Evolutionary conservation across 2,113 vertebrate species (phyloP).

Genomic region (Galemys pyrenaicus): DNA sequence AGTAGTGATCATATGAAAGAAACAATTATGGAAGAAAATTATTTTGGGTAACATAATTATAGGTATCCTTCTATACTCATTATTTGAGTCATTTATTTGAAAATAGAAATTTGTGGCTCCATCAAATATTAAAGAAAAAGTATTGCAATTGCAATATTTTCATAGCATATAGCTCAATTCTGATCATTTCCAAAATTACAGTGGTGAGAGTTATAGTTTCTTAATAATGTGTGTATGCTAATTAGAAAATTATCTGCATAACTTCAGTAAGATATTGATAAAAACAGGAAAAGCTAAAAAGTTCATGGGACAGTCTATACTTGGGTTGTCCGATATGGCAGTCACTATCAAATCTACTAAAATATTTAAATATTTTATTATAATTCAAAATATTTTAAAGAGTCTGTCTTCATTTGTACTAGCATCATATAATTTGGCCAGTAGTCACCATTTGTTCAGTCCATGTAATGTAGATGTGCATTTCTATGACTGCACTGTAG

Average conservation of each 20-base stretch:
- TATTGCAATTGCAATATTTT: background rate
- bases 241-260: background rate
- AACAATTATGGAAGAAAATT: constrained; percentile 60
- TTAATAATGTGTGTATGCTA: background rate
- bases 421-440: background rate
- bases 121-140: constrained; percentile 34
- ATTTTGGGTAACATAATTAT: constrained; percentile 56
- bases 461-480: background rate
- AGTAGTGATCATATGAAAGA: constrained; percentile 53
- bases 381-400: background rate
- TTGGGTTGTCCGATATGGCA: background rate
- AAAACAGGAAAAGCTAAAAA: background rate
- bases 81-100: constrained; percentile 56
- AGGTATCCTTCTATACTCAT: constrained; percentile 8
- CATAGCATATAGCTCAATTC: background rate
- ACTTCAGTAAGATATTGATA: background rate
- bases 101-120: constrained; percentile 19
- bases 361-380: background rate
- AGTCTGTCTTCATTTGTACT: background rate
- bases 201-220: background rate
- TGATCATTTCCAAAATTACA: constrained; percentile 31
- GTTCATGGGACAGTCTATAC: background rate
- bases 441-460: background rate
- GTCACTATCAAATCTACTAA: background rate
- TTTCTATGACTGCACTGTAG: background rate